A percentile compares a stretch with the other conserved stretches of the same genome.
These are phyloP conservation scores for Heteromyza rotundicornis DNA, from an alignment of 2,888 invertebrate genomes.

Conservation along the genomic window DNA sequence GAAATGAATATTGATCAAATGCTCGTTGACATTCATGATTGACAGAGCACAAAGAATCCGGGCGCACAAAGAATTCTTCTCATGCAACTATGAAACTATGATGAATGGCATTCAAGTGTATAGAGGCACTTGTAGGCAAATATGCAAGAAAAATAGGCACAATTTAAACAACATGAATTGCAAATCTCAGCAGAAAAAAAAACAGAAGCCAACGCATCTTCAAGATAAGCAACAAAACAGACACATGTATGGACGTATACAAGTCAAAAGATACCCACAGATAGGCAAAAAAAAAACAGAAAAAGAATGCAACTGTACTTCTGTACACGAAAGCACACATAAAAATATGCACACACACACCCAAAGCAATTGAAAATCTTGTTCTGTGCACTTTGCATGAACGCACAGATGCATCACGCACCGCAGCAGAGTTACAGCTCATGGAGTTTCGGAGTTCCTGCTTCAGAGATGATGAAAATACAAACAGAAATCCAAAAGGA, in stretches of 20 bases:
- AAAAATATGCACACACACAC: background rate
- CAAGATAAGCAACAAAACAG: background rate
- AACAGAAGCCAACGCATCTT: background rate
- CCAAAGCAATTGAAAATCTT: too few species aligned
- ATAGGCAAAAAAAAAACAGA: too few species aligned
- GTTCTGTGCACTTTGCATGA: slow-evolving; percentile 26
- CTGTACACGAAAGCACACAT: background rate
- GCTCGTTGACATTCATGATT: slow-evolving; percentile 19
- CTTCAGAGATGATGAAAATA: slow-evolving; percentile 24
- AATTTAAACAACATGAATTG: too few species aligned
- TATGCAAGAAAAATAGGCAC: too few species aligned
- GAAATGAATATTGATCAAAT: background rate
- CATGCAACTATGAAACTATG: background rate
- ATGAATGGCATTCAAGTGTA: background rate
- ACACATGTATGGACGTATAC: background rate
- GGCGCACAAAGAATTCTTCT: background rate
- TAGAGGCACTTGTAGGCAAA: background rate
- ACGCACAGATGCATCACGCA: slow-evolving; percentile 14
- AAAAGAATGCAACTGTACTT: slow-evolving; percentile 10
- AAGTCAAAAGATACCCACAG: background rate
- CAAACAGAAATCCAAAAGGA: slow-evolving; percentile 17
- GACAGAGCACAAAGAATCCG: slow-evolving; percentile 6
- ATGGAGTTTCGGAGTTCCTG: slow-evolving; percentile 28
- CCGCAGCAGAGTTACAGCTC: slow-evolving; percentile 24
- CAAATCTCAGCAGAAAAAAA: background rate